Percentiles rank a stretch among this genome's conserved stretches.
Conservation (phyloP, 2,113 vertebrate genomes). For the Artemisiospiza belli region DNA sequence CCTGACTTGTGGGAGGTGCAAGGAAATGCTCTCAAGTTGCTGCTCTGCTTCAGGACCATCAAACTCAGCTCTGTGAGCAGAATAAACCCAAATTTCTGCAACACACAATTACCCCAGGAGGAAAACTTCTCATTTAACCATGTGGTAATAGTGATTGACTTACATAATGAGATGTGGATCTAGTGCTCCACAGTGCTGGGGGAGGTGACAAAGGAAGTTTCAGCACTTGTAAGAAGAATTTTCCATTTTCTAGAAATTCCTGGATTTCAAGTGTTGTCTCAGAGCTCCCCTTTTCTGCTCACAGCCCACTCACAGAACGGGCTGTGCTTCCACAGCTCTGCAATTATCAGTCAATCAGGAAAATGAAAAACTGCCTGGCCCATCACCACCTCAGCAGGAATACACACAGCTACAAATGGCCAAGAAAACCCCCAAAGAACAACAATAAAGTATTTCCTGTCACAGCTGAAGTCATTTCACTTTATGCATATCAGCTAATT, state of each 20-base stretch:
- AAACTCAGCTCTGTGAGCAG: background rate
- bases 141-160: background rate
- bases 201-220: background rate
- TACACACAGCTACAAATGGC: background rate
- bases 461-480: background rate
- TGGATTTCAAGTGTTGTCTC: background rate
- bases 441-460: background rate
- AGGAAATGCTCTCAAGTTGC: background rate
- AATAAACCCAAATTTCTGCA: background rate
- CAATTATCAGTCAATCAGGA: background rate
- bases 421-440: background rate
- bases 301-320: background rate
- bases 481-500: background rate
- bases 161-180: background rate
- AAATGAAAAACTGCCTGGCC: background rate
- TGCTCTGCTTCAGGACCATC: background rate
- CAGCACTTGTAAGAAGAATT: background rate
- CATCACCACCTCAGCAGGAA: background rate
- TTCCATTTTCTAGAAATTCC: background rate
- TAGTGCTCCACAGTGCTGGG: background rate
- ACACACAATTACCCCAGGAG: background rate
- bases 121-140: background rate
- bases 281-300: background rate
- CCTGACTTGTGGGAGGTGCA: background rate
- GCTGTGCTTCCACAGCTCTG: background rate